Conservation (phyloP, 2,113 vertebrate species). For the Microcebus ravelobensis region DNA sequence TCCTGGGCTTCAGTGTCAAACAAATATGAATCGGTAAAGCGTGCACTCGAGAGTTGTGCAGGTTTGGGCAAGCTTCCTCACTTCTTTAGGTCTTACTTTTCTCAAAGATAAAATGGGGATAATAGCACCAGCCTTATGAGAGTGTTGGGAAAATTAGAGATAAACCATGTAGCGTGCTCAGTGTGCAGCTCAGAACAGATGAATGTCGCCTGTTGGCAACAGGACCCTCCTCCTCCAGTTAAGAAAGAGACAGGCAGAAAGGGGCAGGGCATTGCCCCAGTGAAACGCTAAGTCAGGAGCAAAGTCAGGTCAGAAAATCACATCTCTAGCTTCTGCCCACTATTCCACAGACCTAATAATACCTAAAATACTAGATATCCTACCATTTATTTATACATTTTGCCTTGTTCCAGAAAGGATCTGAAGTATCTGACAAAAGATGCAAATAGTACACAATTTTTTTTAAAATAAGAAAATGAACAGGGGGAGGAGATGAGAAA, state of each 20-base stretch:
- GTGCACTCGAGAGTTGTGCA: background rate
- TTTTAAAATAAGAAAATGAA: background rate
- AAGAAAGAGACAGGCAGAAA: background rate
- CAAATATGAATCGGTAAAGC: background rate
- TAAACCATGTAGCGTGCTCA: fast-evolving
- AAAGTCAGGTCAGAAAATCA: background rate
- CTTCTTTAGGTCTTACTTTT: background rate
- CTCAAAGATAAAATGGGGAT: background rate
- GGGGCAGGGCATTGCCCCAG: background rate
- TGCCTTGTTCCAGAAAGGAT: background rate
- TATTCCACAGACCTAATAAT: background rate
- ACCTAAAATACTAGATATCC: background rate
- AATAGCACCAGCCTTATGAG: background rate
- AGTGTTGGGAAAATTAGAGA: background rate
- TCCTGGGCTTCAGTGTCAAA: background rate
- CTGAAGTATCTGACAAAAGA: background rate
- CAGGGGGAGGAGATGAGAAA: background rate
- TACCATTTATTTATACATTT: background rate
- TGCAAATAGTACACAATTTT: background rate
- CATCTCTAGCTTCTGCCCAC: background rate
- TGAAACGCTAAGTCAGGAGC: background rate
- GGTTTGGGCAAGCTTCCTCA: background rate
- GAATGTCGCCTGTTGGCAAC: background rate
- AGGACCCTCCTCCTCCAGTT: background rate
- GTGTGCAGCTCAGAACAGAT: background rate